Evolutionary conservation across 2,113 vertebrate genomes (phyloP), one percentile per base, ranked within the genome.

Genomic region (Alethe diademata): DNA sequence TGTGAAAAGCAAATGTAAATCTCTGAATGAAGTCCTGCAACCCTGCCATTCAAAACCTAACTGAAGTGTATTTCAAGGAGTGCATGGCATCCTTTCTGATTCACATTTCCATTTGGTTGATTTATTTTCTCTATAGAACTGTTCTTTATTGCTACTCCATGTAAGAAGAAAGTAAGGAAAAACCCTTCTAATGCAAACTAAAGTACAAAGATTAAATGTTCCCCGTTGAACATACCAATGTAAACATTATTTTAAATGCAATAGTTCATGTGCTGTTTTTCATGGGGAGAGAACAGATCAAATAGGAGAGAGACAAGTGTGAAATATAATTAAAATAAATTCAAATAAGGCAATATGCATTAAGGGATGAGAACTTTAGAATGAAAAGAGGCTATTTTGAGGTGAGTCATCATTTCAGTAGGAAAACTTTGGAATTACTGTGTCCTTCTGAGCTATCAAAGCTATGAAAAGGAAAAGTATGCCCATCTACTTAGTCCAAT

Each of bases 311-410:
- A 85, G 50, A 50, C 7, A 82, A 58, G 29, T 54, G 26, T 73
- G 28, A 94, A 94, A 87, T 62, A 84, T 17, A 75, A 87, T 91
- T 73, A 84, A 86, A 82, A 57, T 51, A 18, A 74, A 81, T 95
- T 92, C 28, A 84, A 81, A 75, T 42, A 65, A 78, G 29, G 50
- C n/a, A 89, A 61, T 56, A 78, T 33, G 14, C 48, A 54, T 45
- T 67, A 72, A 53, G 0, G 7, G 45, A 86, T 29, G 18, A 92
- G 53, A n/a, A 70, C 36, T 91, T 92, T n/a, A 75, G 53, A 82
- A 94, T 67, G 17, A 56, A 93, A 92, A 74, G 8, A 78, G 62
- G 40, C 19, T 87, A 50, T 84, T 93, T 75, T 72, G 40, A 95
- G 50, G 40, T 45, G 31, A 91, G 40, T 19, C 1, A 0, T 38